Percentiles rank a stretch among this genome's conserved stretches.
Evolutionary conservation across 2,888 invertebrate genomes (phyloP).

Genomic region (Drosophila quasianomalipes): DNA sequence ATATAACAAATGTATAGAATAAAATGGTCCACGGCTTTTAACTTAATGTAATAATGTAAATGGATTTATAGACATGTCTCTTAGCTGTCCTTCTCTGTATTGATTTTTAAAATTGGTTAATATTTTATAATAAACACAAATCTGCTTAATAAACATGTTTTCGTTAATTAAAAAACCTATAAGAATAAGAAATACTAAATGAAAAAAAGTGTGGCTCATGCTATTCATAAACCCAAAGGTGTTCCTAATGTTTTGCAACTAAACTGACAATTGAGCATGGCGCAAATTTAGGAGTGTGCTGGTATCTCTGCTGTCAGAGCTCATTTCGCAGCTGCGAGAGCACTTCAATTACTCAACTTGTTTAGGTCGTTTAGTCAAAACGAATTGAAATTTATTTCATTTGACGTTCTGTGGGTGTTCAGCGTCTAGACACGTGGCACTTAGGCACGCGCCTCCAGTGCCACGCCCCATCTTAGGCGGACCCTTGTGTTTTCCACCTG

Average conservation of each 20-base stretch:
- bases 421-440: conserved; percentile 66
- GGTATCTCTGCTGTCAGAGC: conserved; percentile 21
- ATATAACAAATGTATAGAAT: no score
- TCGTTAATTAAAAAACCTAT: not conserved
- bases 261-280: not conserved
- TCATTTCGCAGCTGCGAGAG: conserved; percentile 3
- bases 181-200: not conserved
- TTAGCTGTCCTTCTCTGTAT: not conserved
- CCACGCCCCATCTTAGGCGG: conserved; percentile 28
- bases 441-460: conserved; percentile 60
- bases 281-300: not conserved
- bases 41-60: not conserved
- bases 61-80: not conserved
- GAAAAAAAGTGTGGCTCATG: no score
- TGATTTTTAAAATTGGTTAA: not conserved
- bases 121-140: not conserved
- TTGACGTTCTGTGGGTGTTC: conserved; percentile 55
- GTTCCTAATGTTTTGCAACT: not conserved
- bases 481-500: conserved; percentile 7
- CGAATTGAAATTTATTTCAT: conserved; percentile 57
- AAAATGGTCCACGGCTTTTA: not conserved
- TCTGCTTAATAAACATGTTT: not conserved
- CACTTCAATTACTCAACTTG: conserved; percentile 59
- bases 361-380: conserved; percentile 29
- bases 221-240: not conserved